These are phyloP conservation scores for Dioctria linearis DNA, from an alignment of 2,888 invertebrate genomes.

Conservation along the genomic window DNA sequence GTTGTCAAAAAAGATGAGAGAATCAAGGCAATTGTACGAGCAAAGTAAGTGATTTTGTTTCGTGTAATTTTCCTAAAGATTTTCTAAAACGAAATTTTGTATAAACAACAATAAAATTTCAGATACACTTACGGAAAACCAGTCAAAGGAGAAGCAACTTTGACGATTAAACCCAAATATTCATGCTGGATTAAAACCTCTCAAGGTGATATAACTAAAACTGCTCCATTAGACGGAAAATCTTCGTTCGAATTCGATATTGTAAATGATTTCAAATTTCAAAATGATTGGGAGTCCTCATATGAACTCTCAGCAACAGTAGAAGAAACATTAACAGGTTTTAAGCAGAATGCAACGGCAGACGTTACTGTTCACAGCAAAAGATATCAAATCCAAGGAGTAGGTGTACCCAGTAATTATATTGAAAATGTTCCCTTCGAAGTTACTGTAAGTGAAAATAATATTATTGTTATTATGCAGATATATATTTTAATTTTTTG, in stretches of 20 bases:
- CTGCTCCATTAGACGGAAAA: constrained; percentile 77
- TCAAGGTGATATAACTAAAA: constrained; percentile 72
- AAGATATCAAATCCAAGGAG: constrained; percentile 82
- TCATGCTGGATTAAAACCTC: background rate
- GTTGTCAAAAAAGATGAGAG: constrained; percentile 84
- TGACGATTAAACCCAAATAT: constrained; percentile 76
- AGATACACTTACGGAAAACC: constrained; percentile 90
- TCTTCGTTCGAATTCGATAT: constrained; percentile 81
- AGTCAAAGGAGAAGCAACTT: constrained; percentile 87
- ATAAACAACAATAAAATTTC: constrained; percentile 23
- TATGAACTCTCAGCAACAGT: constrained; percentile 80
- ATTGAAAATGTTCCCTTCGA: constrained; percentile 89
- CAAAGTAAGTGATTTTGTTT: constrained; percentile 76
- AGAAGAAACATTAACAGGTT: constrained; percentile 87
- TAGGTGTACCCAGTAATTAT: constrained; percentile 88
- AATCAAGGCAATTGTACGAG: constrained; percentile 81
- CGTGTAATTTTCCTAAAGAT: no score
- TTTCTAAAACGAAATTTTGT: no score
- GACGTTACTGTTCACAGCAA: constrained; percentile 84
- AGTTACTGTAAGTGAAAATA: constrained; percentile 62
- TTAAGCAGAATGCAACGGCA: constrained; percentile 85
- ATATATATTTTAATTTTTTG: constrained; percentile 13
- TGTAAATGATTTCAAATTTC: constrained; percentile 80
- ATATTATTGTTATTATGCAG: no score
- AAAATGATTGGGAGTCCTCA: constrained; percentile 70